Conservation (phyloP, 2,797 vertebrate species). For the Pangasius mekongensis region DNA sequence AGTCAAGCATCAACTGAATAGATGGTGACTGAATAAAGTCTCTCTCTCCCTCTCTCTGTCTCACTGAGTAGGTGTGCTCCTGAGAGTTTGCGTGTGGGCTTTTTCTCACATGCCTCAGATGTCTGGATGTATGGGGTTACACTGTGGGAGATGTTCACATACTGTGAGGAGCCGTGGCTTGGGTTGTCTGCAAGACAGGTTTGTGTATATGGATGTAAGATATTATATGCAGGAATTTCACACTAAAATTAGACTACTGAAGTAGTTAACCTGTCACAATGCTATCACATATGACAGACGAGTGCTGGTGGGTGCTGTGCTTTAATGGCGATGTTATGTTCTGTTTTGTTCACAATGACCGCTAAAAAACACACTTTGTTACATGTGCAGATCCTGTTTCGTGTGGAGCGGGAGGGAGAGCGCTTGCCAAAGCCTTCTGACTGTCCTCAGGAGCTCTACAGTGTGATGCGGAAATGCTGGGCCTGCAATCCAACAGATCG, state of each 20-base stretch:
- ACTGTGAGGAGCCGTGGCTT: constrained; percentile 89
- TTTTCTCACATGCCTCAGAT: constrained; percentile 86
- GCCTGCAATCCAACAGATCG: constrained; percentile 76
- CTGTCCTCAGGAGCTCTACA: constrained; percentile 82
- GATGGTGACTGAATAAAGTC: not conserved
- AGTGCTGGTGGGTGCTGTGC: not conserved
- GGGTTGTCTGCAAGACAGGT: constrained; percentile 84
- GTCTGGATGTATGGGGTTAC: constrained; percentile 93
- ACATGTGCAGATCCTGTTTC: constrained; percentile 77
- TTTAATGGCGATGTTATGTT: not conserved
- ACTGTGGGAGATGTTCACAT: constrained; percentile 92
- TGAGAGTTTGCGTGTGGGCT: constrained; percentile 84
- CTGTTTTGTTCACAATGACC: not conserved
- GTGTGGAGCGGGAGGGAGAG: constrained; percentile 80
- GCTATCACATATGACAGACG: not conserved
- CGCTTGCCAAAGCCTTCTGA: constrained; percentile 80
- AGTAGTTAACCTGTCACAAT: not conserved
- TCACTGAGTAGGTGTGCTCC: constrained; percentile 84
- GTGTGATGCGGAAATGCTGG: constrained; percentile 84
- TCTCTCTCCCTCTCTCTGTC: not conserved
- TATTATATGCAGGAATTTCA: not conserved
- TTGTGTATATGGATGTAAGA: constrained; percentile 23
- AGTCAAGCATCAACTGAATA: not conserved
- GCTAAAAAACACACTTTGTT: not conserved
- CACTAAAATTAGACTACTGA: not conserved